Percentiles rank a stretch among this genome's conserved stretches.
These are phyloP conservation scores for Cotesia vestalis DNA, from an alignment of 1,140 invertebrate genomes.

Conservation along the genomic window DNA sequence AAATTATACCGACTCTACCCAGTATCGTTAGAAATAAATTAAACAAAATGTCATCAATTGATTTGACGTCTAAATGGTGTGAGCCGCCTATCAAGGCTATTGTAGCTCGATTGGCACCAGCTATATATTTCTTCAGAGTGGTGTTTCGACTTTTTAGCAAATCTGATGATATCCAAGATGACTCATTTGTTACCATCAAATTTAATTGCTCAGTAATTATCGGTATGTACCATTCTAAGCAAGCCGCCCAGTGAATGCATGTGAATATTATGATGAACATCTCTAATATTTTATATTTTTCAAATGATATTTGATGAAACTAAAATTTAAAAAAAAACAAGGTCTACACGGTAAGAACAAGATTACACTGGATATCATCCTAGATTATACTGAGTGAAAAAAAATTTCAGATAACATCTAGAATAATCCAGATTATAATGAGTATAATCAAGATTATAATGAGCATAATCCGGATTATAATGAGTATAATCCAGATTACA, in stretches of 20 bases:
- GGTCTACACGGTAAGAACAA: background rate
- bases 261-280: constrained; percentile 44
- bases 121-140: constrained; percentile 46
- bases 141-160: constrained; percentile 36
- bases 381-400: too few relatives aligned
- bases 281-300: constrained; percentile 48
- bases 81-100: constrained; percentile 50
- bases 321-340: constrained; percentile 33
- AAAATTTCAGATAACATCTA: too few relatives aligned
- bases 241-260: constrained; percentile 55
- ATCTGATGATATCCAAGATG: constrained; percentile 22
- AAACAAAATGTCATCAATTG: constrained; percentile 54
- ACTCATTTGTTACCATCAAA: constrained; percentile 20
- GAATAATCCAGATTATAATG: too few relatives aligned
- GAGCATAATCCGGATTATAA: too few relatives aligned
- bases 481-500: too few relatives aligned
- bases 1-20: constrained; percentile 55
- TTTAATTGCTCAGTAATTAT: constrained; percentile 35
- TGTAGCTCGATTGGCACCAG: constrained; percentile 53
- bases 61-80: constrained; percentile 50
- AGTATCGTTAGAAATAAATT: constrained; percentile 52
- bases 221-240: constrained; percentile 56
- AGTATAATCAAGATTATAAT: too few relatives aligned
- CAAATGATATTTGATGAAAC: constrained; percentile 50
- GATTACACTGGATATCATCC: too few relatives aligned